phyloP scores from a whole-genome alignment of 2,113 vertebrate genomes.

The Archilochus colubris region DNA sequence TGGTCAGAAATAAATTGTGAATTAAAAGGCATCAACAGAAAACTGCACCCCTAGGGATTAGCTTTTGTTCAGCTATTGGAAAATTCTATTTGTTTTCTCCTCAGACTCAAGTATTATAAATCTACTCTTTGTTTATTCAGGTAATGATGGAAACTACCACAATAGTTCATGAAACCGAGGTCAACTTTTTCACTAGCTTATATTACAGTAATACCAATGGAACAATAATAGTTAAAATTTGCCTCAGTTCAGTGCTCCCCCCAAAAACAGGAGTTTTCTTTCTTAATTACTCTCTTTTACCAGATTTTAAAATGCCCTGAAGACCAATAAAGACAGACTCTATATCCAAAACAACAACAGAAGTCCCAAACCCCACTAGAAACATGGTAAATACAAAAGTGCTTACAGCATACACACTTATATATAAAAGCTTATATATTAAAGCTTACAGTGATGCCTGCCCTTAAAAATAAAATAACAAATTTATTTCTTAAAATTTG shows the following conservation, averaged over 20 bases:
- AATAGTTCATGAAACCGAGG: background rate
- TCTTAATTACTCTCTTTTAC: conserved; percentile 21
- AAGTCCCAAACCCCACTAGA: background rate
- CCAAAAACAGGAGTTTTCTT: background rate
- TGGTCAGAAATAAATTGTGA: background rate
- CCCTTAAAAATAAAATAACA: background rate
- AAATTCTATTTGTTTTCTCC: background rate
- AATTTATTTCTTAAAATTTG: background rate
- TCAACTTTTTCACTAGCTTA: background rate
- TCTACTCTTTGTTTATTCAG: background rate
- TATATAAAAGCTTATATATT: background rate
- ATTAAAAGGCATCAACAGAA: background rate
- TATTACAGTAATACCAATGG: conserved; percentile 22
- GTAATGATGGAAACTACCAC: background rate
- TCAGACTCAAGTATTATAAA: background rate
- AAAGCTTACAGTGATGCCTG: background rate
- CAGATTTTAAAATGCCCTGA: conserved; percentile 9
- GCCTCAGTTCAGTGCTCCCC: conserved; percentile 1
- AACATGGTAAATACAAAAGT: background rate
- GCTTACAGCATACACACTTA: background rate
- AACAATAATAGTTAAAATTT: conserved; percentile 20
- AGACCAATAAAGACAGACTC: background rate
- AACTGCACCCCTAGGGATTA: background rate
- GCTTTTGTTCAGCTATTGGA: background rate
- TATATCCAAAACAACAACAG: background rate